Base-by-base conservation (phyloP, 2,113 vertebrate species). In the Puffinus mauretanicus region DNA sequence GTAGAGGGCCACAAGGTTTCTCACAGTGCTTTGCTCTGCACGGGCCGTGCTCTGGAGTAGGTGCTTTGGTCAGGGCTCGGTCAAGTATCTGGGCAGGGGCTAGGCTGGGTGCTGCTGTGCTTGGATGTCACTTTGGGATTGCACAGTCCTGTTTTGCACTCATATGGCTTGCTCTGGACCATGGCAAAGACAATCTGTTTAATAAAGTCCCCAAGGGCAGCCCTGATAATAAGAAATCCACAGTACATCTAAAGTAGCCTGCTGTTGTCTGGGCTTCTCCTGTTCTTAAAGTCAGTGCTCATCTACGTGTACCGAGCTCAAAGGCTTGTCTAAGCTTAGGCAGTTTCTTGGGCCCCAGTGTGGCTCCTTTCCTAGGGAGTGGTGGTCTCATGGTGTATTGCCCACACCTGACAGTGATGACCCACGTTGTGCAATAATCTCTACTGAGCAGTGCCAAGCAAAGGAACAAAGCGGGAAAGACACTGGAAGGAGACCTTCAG, bases 301-400 rank as follows among this genome's bases (percentile, higher is more conserved):
- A 13, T 29, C n/a, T 5, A 32, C 0, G 0, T 49, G 34, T 19
- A 40, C 10, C 0, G 2, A 84, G 51, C 84, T 73, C 77, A 25
- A 64, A 83, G 34, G 10, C 13, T 62, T 62, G 21, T 52, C 66
- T 52, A 65, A 62, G 71, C 61, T 47, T 29, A 21, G 64, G n/a
- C 55, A 79, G 55, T 34, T 55, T 24, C 69, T 42, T 0, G 1
- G 34, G 10, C 24, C 47, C 18, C 47, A 38, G 22, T 0, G 0
- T 22, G 30, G 62, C 49, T 71, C 25, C 18, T 34, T 30, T 49
- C 25, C 19, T 16, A 7, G 42, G 11, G 6, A 64, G 29, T 10
- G 12, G 6, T 81, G 65, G 26, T 65, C 69, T 70, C 30, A 8
- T 11, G 29, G n/a, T 14, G 16, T 30, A 7, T 9, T 75, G 38